Conservation (phyloP, 2,888 invertebrate genomes). For the Dryadula phaetusa region DNA sequence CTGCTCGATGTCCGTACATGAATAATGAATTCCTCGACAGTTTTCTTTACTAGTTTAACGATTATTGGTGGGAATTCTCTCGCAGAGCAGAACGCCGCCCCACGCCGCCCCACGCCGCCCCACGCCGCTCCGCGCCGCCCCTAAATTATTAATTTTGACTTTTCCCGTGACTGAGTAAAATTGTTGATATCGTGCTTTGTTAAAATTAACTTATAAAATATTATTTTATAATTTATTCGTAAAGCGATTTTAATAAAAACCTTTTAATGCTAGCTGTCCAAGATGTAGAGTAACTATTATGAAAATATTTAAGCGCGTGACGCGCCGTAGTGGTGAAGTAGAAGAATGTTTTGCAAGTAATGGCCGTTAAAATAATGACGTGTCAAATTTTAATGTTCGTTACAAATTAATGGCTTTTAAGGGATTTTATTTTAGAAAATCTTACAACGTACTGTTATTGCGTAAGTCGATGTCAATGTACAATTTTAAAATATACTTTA, state of each 20-base stretch:
- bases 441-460: neutral
- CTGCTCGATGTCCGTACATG: too few species aligned
- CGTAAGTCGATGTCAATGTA: too few species aligned
- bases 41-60: conserved; percentile 13
- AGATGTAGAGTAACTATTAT: too few species aligned
- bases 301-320: too few species aligned
- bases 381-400: neutral
- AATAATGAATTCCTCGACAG: conserved; percentile 30
- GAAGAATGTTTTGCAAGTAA: neutral
- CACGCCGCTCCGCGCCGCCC: too few species aligned
- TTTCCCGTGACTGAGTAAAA: neutral
- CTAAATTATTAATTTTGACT: neutral
- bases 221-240: too few species aligned
- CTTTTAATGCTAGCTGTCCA: too few species aligned
- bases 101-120: too few species aligned
- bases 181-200: neutral
- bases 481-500: too few species aligned
- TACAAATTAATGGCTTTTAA: neutral
- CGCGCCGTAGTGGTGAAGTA: too few species aligned
- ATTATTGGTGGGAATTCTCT: neutral
- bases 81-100: too few species aligned
- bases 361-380: neutral
- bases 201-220: neutral
- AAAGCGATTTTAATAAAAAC: too few species aligned
- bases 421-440: neutral